phyloP scores from a whole-genome alignment of 1,140 invertebrate genomes.

The Liolophura sinensis region DNA sequence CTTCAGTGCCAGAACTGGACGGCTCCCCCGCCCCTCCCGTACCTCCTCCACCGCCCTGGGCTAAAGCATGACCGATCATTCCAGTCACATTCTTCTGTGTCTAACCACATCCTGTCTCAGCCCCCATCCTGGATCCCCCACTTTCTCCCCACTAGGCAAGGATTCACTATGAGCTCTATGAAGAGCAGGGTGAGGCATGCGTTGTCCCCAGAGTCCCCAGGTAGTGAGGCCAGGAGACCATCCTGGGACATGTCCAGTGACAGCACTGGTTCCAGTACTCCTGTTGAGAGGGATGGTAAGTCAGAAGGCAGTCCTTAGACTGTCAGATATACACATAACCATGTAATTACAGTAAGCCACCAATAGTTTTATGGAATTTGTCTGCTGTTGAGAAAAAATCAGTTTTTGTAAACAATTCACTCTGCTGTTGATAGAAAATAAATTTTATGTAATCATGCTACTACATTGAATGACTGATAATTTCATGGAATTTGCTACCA shows the following conservation, averaged over 20 bases:
- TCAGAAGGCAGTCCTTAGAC: too few species aligned
- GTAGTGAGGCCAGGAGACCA: conserved; percentile 1
- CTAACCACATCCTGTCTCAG: conserved; percentile 34
- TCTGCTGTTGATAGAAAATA: too few species aligned
- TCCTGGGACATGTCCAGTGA: conserved; percentile 6
- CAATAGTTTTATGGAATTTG: too few species aligned
- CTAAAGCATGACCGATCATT: conserved; percentile 38
- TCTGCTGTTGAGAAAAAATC: too few species aligned
- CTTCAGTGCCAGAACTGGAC: conserved; percentile 64
- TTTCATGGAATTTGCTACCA: too few species aligned
- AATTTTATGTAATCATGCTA: too few species aligned
- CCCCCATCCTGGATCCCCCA: conserved; percentile 42
- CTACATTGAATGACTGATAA: too few species aligned
- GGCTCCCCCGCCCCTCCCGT: conserved; percentile 38
- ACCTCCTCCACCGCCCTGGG: conserved; percentile 18
- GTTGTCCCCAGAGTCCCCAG: conserved; percentile 9
- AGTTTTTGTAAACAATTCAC: too few species aligned
- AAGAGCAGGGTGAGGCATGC: conserved; percentile 26
- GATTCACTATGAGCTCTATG: conserved; percentile 61
- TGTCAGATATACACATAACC: too few species aligned
- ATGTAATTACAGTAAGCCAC: too few species aligned
- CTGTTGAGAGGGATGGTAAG: neutral
- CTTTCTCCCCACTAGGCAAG: conserved; percentile 39
- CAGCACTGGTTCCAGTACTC: neutral
- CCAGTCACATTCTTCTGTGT: conserved; percentile 45